Conservation (phyloP, 37 sponge, comb jelly and placozoan species). For the Oscarella lobularis region DNA sequence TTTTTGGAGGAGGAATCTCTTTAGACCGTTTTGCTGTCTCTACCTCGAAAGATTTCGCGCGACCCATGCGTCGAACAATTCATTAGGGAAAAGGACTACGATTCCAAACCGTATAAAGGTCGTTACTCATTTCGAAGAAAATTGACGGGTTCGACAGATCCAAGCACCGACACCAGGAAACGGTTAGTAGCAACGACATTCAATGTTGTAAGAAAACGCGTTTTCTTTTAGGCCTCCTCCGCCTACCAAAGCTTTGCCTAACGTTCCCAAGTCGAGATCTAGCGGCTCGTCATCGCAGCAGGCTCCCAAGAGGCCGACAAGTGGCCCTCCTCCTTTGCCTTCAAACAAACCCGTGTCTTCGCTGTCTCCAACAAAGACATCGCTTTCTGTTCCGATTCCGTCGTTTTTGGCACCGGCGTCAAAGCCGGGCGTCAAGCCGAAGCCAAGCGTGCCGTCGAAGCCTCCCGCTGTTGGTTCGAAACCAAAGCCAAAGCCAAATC, state of each 20-base stretch:
- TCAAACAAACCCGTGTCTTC: background rate
- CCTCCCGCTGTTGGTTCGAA: too few relatives aligned
- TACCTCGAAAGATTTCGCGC: background rate
- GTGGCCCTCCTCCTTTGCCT: background rate
- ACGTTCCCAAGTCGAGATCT: background rate
- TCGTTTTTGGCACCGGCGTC: too few relatives aligned
- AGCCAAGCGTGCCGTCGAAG: too few relatives aligned
- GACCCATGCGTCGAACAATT: background rate
- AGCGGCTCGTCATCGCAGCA: too few relatives aligned
- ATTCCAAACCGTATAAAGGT: background rate
- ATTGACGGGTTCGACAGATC: too few relatives aligned
- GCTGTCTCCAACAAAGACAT: background rate
- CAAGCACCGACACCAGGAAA: too few relatives aligned
- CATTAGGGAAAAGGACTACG: background rate
- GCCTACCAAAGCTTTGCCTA: background rate
- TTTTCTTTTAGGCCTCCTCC: conserved; percentile 3
- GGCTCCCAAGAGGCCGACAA: background rate
- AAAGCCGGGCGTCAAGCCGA: too few relatives aligned
- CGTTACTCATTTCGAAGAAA: background rate
- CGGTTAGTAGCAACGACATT: too few relatives aligned
- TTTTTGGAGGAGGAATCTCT: too few relatives aligned
- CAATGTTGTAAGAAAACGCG: too few relatives aligned
- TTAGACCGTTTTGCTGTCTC: background rate
- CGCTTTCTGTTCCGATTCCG: background rate
- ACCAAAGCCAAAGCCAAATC: too few relatives aligned